Percentiles rank a stretch among this genome's conserved stretches.
Conservation (phyloP, 2,113 vertebrate genomes). For the Dermatemys mawii region DNA sequence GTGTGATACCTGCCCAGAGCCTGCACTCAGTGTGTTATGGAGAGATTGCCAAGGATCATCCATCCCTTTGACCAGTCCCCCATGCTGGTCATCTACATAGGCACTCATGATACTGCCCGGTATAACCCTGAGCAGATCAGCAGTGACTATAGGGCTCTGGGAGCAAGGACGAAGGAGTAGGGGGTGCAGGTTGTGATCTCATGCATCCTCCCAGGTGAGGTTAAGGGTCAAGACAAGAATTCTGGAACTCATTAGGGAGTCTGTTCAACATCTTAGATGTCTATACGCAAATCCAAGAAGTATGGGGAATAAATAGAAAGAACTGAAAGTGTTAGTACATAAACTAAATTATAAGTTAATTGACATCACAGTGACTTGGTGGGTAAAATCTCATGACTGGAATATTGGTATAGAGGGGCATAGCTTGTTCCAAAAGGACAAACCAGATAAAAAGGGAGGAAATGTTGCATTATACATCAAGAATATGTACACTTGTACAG, state of each 20-base stretch:
- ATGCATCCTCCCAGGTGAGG: neutral
- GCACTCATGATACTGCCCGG: no score
- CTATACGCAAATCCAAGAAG: neutral
- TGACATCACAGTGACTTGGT: no score
- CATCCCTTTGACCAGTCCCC: neutral
- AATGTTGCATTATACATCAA: no score
- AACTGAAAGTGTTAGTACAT: no score
- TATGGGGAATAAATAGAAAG: neutral
- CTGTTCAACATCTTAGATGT: no score
- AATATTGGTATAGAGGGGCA: no score
- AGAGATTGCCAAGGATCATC: neutral
- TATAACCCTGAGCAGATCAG: neutral
- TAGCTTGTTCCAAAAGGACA: no score
- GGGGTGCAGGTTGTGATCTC: neutral
- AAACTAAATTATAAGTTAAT: no score
- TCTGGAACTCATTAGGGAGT: neutral
- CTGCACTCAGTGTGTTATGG: neutral
- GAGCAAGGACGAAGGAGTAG: neutral
- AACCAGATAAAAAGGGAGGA: no score
- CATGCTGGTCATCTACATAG: neutral
- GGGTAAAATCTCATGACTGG: neutral
- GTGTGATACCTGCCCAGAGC: neutral
- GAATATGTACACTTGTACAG: no score
- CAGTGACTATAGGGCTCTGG: neutral
- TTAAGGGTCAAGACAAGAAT: neutral